Evolutionary conservation across 2,888 invertebrate genomes (phyloP).

Genomic region (Eremobia ochroleuca): DNA sequence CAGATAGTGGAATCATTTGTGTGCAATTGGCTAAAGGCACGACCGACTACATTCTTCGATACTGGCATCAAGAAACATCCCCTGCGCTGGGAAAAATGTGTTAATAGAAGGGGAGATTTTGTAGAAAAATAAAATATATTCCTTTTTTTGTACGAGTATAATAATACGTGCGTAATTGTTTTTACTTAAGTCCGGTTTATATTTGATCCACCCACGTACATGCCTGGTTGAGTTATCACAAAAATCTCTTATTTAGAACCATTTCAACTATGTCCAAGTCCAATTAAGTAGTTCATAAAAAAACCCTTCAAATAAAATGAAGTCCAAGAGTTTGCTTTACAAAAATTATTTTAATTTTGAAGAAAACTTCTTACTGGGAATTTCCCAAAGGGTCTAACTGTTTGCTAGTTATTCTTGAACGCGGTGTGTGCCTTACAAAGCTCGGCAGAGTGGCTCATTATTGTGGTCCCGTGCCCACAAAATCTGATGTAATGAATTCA

Average conservation of each 20-base stretch:
- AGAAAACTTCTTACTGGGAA: slow-evolving; percentile 16
- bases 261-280: not conserved
- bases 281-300: slow-evolving; percentile 5
- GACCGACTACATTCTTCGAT: too few species aligned
- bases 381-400: slow-evolving; percentile 28
- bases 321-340: not conserved
- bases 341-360: slow-evolving; percentile 19
- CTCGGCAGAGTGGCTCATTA: slow-evolving; percentile 59
- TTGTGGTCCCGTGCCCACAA: slow-evolving; percentile 47
- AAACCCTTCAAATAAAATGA: not conserved
- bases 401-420: slow-evolving; percentile 12
- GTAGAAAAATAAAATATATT: too few species aligned
- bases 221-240: too few species aligned
- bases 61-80: too few species aligned
- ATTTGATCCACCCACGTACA: too few species aligned
- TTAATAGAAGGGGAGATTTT: too few species aligned
- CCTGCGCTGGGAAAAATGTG: too few species aligned
- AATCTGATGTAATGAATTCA: slow-evolving; percentile 59
- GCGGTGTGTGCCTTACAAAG: slow-evolving; percentile 35
- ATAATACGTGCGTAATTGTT: too few species aligned
- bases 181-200: too few species aligned
- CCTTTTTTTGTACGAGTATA: too few species aligned
- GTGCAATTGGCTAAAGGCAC: too few species aligned
- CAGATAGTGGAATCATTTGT: too few species aligned
- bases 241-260: not conserved